Conservation (phyloP, 37 sponge, comb jelly and placozoan species). For the Agelas oroides region DNA sequence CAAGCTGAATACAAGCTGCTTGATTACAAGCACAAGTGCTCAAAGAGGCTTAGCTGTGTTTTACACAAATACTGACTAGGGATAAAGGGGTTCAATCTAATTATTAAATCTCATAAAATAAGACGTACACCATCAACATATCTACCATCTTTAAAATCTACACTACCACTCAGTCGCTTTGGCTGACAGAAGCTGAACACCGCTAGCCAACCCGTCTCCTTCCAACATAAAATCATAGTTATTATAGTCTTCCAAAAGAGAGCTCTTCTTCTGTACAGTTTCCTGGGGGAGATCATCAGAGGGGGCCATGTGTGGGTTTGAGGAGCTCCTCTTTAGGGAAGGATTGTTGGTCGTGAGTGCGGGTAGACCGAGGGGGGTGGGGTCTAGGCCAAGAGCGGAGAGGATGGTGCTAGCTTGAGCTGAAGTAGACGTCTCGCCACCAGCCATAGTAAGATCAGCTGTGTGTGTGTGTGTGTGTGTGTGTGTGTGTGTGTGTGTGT, state of each 20-base stretch:
- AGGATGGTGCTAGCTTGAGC: background rate
- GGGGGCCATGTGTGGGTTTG: background rate
- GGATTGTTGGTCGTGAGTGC: background rate
- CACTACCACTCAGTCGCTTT: background rate
- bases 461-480: constrained; percentile 11
- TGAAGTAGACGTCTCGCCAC: background rate
- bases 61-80: too few species aligned
- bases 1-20: too few species aligned
- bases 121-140: too few species aligned
- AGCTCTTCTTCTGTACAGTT: too few species aligned
- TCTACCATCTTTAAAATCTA: background rate
- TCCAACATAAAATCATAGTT: constrained; percentile 9
- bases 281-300: too few species aligned
- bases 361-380: constrained; percentile 9
- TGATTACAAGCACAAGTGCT: too few species aligned
- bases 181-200: background rate
- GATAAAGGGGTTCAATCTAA: too few species aligned
- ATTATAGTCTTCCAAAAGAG: constrained; percentile 2
- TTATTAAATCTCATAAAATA: too few species aligned
- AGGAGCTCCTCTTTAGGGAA: background rate
- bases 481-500: background rate
- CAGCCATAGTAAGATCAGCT: background rate
- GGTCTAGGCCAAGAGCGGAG: background rate
- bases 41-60: too few species aligned
- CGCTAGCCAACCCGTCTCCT: too few species aligned